Conservation (phyloP, 2,113 vertebrate species). For the Panthera leo region DNA sequence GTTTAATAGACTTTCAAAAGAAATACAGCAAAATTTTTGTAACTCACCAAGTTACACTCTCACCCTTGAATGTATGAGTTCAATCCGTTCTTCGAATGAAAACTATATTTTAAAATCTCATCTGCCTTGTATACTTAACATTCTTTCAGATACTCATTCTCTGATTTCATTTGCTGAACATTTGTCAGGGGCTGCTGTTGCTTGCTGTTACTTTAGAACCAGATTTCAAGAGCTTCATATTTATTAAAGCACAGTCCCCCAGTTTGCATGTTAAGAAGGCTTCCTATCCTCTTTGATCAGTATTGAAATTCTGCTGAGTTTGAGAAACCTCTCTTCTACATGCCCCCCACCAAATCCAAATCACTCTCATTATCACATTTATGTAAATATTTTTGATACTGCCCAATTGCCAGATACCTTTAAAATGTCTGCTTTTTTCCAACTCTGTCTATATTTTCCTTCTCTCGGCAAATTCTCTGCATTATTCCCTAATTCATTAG, state of each 20-base stretch:
- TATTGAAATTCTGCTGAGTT: background rate
- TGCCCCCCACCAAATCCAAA: background rate
- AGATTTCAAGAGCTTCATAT: background rate
- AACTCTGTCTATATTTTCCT: constrained; percentile 64
- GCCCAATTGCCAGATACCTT: constrained; percentile 40
- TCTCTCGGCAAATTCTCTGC: constrained; percentile 71
- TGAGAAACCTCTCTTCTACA: background rate
- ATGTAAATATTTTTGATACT: constrained; percentile 38
- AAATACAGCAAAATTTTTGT: background rate
- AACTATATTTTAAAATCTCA: background rate
- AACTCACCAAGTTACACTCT: background rate
- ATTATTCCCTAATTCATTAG: constrained; percentile 74
- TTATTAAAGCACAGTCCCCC: background rate
- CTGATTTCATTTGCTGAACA: background rate
- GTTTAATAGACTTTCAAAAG: background rate
- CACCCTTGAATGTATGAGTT: background rate
- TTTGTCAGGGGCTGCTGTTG: background rate
- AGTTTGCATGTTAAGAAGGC: background rate
- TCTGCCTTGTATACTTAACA: background rate
- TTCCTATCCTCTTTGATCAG: background rate
- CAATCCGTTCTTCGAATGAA: background rate
- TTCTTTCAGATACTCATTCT: background rate
- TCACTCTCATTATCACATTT: background rate
- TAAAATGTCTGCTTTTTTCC: constrained; percentile 23
- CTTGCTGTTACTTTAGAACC: background rate